Evolutionary conservation across 2,113 vertebrate genomes (phyloP), one percentile per base, ranked within the genome.

Genomic region (Ammodramus savannarum): DNA sequence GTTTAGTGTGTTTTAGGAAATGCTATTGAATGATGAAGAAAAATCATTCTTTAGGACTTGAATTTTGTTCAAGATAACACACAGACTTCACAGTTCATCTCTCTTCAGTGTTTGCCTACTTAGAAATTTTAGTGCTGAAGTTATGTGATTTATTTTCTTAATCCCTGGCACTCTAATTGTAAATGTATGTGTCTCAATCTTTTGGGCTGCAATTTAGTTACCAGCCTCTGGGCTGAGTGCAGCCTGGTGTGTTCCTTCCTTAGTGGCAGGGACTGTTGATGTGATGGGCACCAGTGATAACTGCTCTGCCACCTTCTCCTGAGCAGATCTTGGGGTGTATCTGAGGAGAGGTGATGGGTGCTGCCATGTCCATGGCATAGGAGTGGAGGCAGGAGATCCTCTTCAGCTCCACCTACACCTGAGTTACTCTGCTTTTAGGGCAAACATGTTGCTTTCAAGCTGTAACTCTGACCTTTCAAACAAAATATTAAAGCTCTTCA

Each of bases 361-460:
- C 65, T 84, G 81, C 52, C 4, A 0, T 10, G 4, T 18, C 68
- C 3, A 0, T 23, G 44, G 13, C 10, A 2, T 11, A 36, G 36
- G 15, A 17, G 6, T 65, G 22, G 39, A 26, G 66, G 38, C 29
- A 23, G 48, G 44, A 76, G 79, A 38, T 66, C 4, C 3, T 62
- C 36, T 46, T 55, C 25, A 57, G 27, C 44, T 87, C 54, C 21
- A 19, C 16, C 22, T 80, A 12, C 39, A 14, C 2, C 1, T 49
- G n/a, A n/a, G 38, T 72, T 80, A n/a, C 29, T 34, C 11, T 79
- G 31, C n/a, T 11, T 55, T 65, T 62, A 2, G 5, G 39, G n/a
- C 54, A 76, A 59, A 68, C 7, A 5, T 44, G 27, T 76, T 88
- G n/a, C 58, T 88, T 83, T 63, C 54, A 65, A 75, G 71, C 34